Conservation (phyloP, 1,140 invertebrate genomes). For the Trichonephila clavipes region DNA sequence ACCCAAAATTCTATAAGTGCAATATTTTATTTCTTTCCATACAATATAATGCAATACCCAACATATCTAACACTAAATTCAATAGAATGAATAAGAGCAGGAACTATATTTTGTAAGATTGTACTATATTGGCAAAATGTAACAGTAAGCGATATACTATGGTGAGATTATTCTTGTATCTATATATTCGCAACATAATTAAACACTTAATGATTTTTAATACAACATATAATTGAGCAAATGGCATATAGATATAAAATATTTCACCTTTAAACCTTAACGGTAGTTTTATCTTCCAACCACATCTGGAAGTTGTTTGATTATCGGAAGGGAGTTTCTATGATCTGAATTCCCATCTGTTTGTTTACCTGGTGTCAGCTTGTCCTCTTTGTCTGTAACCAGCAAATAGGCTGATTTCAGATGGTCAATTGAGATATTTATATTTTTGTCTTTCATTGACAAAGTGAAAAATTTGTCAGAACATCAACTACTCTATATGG, state of each 20-base stretch:
- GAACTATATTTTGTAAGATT: too few relatives aligned
- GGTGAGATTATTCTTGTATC: too few relatives aligned
- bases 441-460: constrained; percentile 1
- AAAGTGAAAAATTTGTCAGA: constrained; percentile 1
- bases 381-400: not conserved
- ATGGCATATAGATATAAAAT: not conserved
- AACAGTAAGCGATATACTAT: too few relatives aligned
- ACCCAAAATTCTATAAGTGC: too few relatives aligned
- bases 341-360: not conserved
- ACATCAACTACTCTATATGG: not conserved
- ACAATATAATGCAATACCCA: too few relatives aligned
- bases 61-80: too few relatives aligned
- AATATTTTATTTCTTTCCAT: too few relatives aligned
- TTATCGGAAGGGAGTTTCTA: not conserved
- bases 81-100: too few relatives aligned
- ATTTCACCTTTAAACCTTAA: constrained; percentile 9
- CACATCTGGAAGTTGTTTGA: not conserved
- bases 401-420: not conserved
- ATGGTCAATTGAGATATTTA: not conserved
- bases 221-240: too few relatives aligned
- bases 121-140: too few relatives aligned
- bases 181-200: too few relatives aligned
- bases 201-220: too few relatives aligned
- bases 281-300: not conserved
- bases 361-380: not conserved